These are phyloP conservation scores for Aplidium turbinatum DNA, from an alignment of 23 tunicate genomes.

Conservation along the genomic window DNA sequence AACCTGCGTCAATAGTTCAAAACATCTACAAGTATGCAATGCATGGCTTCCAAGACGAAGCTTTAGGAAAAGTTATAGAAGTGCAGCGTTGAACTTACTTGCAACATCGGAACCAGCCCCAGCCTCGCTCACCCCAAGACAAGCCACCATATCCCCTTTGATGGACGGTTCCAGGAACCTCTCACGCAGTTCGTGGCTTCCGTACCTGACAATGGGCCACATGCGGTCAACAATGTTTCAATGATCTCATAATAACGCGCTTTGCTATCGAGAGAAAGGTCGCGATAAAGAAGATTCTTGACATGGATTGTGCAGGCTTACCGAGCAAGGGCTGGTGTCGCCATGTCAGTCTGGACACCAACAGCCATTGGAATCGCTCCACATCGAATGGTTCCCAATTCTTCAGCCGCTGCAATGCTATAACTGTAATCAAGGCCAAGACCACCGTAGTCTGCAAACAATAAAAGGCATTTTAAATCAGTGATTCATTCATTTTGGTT, in stretches of 20 bases:
- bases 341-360: slow-evolving; percentile 98
- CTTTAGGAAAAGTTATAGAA: not conserved
- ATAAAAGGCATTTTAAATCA: no score
- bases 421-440: slow-evolving; percentile 95
- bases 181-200: slow-evolving; percentile 93
- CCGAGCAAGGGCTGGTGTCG: slow-evolving; percentile 96
- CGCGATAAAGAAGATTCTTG: no score
- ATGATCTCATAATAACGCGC: no score
- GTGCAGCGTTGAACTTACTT: slow-evolving; percentile 28
- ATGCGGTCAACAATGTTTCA: not conserved
- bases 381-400: slow-evolving; percentile 76
- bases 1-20: no score
- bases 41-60: no score
- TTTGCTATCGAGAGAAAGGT: no score
- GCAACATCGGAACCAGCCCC: slow-evolving; percentile 99
- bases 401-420: slow-evolving; percentile 89
- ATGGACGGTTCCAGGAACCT: slow-evolving; percentile 89
- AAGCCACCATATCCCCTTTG: slow-evolving; percentile 92
- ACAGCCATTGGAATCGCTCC: slow-evolving; percentile 95
- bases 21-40: no score
- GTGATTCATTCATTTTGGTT: no score
- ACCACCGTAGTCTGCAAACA: slow-evolving; percentile 88
- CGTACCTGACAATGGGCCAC: slow-evolving; percentile 52
- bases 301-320: slow-evolving; percentile 11
- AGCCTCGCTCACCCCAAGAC: slow-evolving; percentile 88